These are phyloP conservation scores for Sarotherodon lohbergeri DNA, from an alignment of 2,113 vertebrate genomes.

Conservation along the genomic window DNA sequence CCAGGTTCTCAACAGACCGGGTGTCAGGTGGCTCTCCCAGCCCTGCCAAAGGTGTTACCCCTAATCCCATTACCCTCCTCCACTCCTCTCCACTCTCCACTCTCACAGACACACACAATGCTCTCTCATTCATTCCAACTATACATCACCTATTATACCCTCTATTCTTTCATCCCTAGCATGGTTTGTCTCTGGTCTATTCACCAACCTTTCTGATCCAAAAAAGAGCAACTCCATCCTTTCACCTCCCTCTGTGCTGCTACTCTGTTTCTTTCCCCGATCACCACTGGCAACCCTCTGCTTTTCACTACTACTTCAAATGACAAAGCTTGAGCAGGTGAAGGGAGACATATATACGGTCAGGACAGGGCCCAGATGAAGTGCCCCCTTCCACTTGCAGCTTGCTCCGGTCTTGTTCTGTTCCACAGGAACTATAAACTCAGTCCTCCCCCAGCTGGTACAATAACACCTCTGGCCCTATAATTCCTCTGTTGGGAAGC, in stretches of 20 bases:
- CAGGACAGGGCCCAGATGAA: slow-evolving; percentile 24
- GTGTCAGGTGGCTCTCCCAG: slow-evolving; percentile 94
- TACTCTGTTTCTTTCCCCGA: background rate
- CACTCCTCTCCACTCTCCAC: slow-evolving; percentile 9
- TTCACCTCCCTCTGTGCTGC: slow-evolving; percentile 32
- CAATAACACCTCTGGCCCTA: slow-evolving; percentile 43
- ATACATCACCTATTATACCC: slow-evolving; percentile 52
- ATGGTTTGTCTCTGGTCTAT: slow-evolving; percentile 40
- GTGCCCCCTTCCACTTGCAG: slow-evolving; percentile 9
- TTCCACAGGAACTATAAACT: slow-evolving; percentile 17
- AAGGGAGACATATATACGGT: background rate
- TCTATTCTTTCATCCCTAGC: slow-evolving; percentile 43
- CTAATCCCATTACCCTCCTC: slow-evolving; percentile 94
- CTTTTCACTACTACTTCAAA: background rate
- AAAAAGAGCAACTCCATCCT: slow-evolving; percentile 40
- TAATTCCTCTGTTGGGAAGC: slow-evolving; percentile 58
- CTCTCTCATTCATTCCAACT: slow-evolving; percentile 40
- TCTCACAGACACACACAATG: slow-evolving; percentile 30
- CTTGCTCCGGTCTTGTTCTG: background rate
- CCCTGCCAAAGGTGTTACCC: slow-evolving; percentile 88
- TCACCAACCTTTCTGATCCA: slow-evolving; percentile 45
- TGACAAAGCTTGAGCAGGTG: slow-evolving; percentile 21
- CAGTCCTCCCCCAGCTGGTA: slow-evolving; percentile 25
- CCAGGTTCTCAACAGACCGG: slow-evolving; percentile 87
- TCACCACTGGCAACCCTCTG: slow-evolving; percentile 39